Base-by-base conservation (phyloP, 1,140 invertebrate species). In the Thaumatotibia leucotreta region DNA sequence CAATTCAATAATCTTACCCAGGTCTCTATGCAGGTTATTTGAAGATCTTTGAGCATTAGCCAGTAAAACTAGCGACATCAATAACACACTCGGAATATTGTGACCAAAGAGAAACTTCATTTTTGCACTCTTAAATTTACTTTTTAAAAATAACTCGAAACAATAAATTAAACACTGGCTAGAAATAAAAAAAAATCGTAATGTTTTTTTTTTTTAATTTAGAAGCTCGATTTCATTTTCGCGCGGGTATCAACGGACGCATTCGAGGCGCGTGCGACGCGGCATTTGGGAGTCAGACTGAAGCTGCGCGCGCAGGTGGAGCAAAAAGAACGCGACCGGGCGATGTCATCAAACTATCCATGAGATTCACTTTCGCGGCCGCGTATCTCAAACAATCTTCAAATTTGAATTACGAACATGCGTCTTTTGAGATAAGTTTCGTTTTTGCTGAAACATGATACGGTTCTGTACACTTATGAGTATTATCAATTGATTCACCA, bases 191-290 rank as follows among this genome's bases (percentile, higher is more conserved):
- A 64, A 52, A 58, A 65, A 27, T 52, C 61, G 62, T 5, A 23
- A 22, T 27, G 74, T 74, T 72, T 39, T 64, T n/a, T n/a, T n/a
- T n/a, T 69, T 84, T 84, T 27, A 65, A 81, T 83, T 86, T 84
- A 83, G 69, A 84, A 82, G 68, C 67, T 74, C 80, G 75, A 81
- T 83, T 75, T 84, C 77, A 86, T 86, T 88, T 84, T 86, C 77
- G 78, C 79, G 82, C 78, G 76, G 63, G 32, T 49, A 22, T 68
- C 54, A 63, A 45, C 75, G 73, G 68, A 68, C 77, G 79, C 77
- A 74, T 64, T 76, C 73, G 75, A 64, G 65, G 79, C 83, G 77
- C 83, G 84, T 86, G 77, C 82, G 76, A 64, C 76, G 69, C 77
- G 74, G 81, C 76, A 76, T 89, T 83, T 82, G 78, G 75, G 75